Evolutionary conservation across 1,140 invertebrate species (phyloP), one percentile per base, ranked within the genome.

Genomic region (Drosophila subpulchrella): DNA sequence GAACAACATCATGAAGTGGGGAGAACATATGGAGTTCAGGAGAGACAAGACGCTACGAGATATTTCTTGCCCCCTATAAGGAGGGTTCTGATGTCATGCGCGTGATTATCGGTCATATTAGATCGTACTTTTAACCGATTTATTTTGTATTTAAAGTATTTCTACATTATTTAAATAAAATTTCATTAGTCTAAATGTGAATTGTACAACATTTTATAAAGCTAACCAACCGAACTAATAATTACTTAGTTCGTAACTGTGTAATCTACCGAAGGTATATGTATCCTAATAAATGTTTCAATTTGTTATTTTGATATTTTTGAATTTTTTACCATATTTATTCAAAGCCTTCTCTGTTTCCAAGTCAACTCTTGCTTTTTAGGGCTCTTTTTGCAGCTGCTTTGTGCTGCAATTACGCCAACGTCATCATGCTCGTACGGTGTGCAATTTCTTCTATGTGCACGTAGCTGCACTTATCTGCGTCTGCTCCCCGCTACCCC

Each of bases 391-490:
- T 46, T 6, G 15, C 15, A 50, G 36, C 17, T 24, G 53, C 74
- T 50, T 48, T 15, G 30, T 11, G 38, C 44, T 66, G 71, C 83
- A 86, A 83, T 86, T 83, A 86, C 75, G 61, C 58, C 78, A 61
- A 42, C 61, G 65, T 67, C 61, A 65, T 56, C 70, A 55, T 57
- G 13, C 24, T 17, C 39, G 10, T 54, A 24, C 30, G 41, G 60
- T 51, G 70, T 75, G 76, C 83, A 88, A 88, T 89, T 88, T 88
- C 84, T 88, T 88, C 83, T 88, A 88, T 82, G 84, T 79, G 79
- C 83, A 73, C 75, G 82, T 85, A 74, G 79, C 39, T 62, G 75
- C 79, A 75, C 74, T 73, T 82, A 79, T 76, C 59, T 44, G 39
- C 36, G 61, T 39, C 58, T 67, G 20, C 7, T 24, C 39, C 59